A percentile compares a stretch with the other conserved stretches of the same genome.
phyloP scores from a whole-genome alignment of 2,888 invertebrate genomes.

The Scrobipalpa costella region DNA sequence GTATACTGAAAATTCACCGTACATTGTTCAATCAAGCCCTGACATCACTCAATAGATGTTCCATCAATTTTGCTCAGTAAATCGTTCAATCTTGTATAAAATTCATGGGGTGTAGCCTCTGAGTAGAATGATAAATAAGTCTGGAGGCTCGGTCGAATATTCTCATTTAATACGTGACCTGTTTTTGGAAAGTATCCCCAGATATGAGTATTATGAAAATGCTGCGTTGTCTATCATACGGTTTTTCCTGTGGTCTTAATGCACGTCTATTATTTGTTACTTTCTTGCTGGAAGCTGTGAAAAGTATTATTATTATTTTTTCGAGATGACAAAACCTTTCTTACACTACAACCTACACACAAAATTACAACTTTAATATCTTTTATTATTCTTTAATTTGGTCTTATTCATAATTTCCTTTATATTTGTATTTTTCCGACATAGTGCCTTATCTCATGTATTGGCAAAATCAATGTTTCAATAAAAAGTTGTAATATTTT shows the following conservation, averaged over 20 bases:
- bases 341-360: too few relatives aligned
- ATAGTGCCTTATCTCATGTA: too few relatives aligned
- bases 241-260: constrained; percentile 56
- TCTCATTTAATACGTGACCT: constrained; percentile 81
- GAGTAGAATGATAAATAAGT: constrained; percentile 80
- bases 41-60: constrained; percentile 75
- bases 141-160: constrained; percentile 78
- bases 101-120: constrained; percentile 78
- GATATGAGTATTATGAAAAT: constrained; percentile 74
- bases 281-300: too few relatives aligned
- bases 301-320: too few relatives aligned
- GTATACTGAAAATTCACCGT: constrained; percentile 35
- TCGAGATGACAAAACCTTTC: too few relatives aligned
- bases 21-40: constrained; percentile 68
- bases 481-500: too few relatives aligned
- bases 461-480: too few relatives aligned
- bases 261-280: constrained; percentile 41
- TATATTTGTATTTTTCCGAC: too few relatives aligned
- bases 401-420: too few relatives aligned
- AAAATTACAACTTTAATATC: too few relatives aligned
- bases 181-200: constrained; percentile 72
- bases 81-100: constrained; percentile 81
- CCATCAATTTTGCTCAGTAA: constrained; percentile 79
- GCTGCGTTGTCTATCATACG: constrained; percentile 68
- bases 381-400: too few relatives aligned